Conservation (phyloP, 2,888 invertebrate species). For the Galeruca laticollis region DNA sequence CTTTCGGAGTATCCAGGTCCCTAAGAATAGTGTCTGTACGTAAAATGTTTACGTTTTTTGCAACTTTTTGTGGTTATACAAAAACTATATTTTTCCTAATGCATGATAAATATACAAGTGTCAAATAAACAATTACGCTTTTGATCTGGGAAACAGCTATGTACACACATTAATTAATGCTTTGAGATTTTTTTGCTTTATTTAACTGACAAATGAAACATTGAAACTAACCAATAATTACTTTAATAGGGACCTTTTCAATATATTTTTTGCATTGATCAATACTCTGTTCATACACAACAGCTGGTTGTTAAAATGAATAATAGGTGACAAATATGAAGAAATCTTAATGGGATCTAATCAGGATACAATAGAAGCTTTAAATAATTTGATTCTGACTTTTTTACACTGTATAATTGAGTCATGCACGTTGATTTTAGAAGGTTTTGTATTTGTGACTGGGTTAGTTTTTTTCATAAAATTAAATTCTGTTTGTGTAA, state of each 20-base stretch:
- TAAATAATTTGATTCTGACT: background rate
- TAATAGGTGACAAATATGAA: background rate
- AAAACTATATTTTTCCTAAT: constrained; percentile 47
- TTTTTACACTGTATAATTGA: constrained; percentile 9
- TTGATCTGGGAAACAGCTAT: constrained; percentile 15
- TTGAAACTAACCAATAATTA: background rate
- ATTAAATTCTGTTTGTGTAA: background rate
- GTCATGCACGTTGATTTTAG: constrained; percentile 7
- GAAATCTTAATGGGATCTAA: constrained; percentile 8
- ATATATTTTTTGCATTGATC: background rate
- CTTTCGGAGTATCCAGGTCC: constrained; percentile 70
- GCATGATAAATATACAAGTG: constrained; percentile 29
- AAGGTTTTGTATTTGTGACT: constrained; percentile 13
- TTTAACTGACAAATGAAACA: constrained; percentile 1
- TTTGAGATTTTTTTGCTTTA: constrained; percentile 25
- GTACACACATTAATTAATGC: constrained; percentile 13
- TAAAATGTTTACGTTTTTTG: constrained; percentile 62
- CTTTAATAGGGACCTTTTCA: background rate
- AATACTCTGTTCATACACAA: background rate
- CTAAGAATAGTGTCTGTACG: constrained; percentile 71
- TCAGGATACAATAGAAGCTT: constrained; percentile 19
- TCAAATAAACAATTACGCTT: constrained; percentile 16
- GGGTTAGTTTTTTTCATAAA: constrained; percentile 6
- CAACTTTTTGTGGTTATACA: constrained; percentile 60
- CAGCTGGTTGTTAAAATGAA: constrained; percentile 1